Evolutionary conservation across 2,888 invertebrate genomes (phyloP), one percentile per base, ranked within the genome.

Genomic region (Aethes cnicana): DNA sequence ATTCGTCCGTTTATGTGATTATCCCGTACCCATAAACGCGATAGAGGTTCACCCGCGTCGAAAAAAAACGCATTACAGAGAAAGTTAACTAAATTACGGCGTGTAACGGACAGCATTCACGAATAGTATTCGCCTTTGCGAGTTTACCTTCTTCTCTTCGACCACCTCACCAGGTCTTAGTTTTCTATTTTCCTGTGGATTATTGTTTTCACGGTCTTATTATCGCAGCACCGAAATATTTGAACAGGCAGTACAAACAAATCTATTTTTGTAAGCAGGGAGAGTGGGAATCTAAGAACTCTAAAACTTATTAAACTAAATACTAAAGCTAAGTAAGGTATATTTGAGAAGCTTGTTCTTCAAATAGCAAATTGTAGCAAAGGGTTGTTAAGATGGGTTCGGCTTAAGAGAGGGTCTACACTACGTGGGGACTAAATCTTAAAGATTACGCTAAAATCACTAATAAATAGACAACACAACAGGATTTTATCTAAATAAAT

Each of bases 101-200:
- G 82, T 81, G 81, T 81, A 75, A 84, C 80, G 81, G 72, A 79
- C 80, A 88, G 86, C 88, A 89, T 88, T 85, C 86, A 86, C 75
- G 78, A 74, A 76, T 72, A 69, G 70, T 79, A 75, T 76, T 77
- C 81, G 77, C 79, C 69, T 74, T 75, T 69, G 79, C 74, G 71
- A 74, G 81, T 80, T 95, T 95, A 97, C 97, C 97, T 96, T 96
- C 92, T 95, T 96, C 84, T 97, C 97, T 91, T 96, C 96, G 90
- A 96, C 90, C 90, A 97, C 95, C 93, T 97, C 97, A 90, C 97
- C 97, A 70, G 97, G 97, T 82, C 97, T 96, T 90, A 97, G 95
- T 93, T 96, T 95, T 91, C 95, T 95, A 94, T 94, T 93, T 88
- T 95, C 95, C 95, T 90, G 90, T 88, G 87, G 80, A 89, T 89